A percentile compares a stretch with the other conserved stretches of the same genome.
These are phyloP conservation scores for Rynchops niger DNA, from an alignment of 2,113 vertebrate genomes.

Conservation along the genomic window DNA sequence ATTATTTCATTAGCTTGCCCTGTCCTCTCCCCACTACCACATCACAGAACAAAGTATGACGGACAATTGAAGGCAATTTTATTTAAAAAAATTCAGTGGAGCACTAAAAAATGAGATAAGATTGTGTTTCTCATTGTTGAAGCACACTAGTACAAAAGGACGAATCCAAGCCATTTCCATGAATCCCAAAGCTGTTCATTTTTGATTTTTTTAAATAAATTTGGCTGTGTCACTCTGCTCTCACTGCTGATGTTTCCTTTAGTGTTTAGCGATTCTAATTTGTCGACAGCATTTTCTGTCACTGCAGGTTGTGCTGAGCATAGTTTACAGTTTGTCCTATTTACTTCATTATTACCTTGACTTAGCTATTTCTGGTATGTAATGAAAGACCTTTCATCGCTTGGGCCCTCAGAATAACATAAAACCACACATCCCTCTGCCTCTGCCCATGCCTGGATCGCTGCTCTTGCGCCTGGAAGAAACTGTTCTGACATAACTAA, in stretches of 20 bases:
- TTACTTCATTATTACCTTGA: neutral
- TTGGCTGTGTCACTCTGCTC: neutral
- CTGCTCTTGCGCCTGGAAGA: neutral
- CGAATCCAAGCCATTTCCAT: neutral
- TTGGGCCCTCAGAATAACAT: neutral
- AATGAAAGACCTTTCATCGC: neutral
- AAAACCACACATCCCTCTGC: neutral
- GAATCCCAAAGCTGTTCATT: neutral
- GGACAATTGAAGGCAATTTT: neutral
- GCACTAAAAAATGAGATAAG: neutral
- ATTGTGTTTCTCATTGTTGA: neutral
- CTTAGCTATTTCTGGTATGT: neutral
- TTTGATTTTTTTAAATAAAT: neutral
- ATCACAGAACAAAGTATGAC: rapidly evolving
- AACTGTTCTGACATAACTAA: neutral
- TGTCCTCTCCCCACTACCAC: neutral
- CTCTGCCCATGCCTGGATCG: neutral
- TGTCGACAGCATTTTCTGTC: neutral
- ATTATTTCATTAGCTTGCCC: neutral
- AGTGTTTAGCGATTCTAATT: neutral
- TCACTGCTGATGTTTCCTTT: neutral
- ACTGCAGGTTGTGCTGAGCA: neutral
- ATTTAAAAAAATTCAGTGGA: neutral
- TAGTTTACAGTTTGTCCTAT: neutral
- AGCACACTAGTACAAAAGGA: neutral